Evolutionary conservation across 2,113 vertebrate genomes (phyloP), one percentile per base, ranked within the genome.

Genomic region (Echinops telfairi): DNA sequence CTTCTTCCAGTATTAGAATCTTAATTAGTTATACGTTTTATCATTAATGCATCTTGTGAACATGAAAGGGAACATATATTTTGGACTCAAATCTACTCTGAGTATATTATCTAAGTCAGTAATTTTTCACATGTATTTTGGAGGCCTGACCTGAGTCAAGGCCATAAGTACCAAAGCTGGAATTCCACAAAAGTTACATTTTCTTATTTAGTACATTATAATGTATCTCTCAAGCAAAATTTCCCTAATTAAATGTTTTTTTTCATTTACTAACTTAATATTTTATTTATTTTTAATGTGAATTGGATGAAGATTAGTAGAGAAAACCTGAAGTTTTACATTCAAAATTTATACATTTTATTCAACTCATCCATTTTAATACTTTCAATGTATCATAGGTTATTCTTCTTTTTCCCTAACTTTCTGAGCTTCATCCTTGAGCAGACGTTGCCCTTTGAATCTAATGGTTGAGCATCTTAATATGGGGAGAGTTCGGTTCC

Each of bases 201-300:
- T 92, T 33, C 43, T 78, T 9, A 22, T 77, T 82, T 36, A 86
- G 6, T 86, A 19, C 14, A 81, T 31, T 47, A 5, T n/a, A 87
- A 62, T 40, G 6, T 27, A 70, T 29, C 64, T 85, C 4, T 84
- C n/a, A 90, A 83, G 33, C 70, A 60, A 83, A 96, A n/a, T 71
- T 84, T 78, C 22, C 53, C 36, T 47, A 3, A 7, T 40, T 40
- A 53, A 53, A 47, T 47, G 43, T 53, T 53, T 53, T 53, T 53
- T 53, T 53, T 8, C 5, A 53, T 53, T 53, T 53, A 53, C 47
- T 53, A 53, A 53, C 47, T 47, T 47, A 53, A 53, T 53, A 53
- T 10, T 53, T 14, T 14, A 53, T 53, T 53, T 53, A 53, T 53
- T 10, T 53, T 53, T 53, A 10, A 53, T 53, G 47, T 53, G 47